Percentiles rank a stretch among this genome's conserved stretches.
phyloP scores from a whole-genome alignment of 2,797 vertebrate genomes.

The Tenualosa thibaudeaui region DNA sequence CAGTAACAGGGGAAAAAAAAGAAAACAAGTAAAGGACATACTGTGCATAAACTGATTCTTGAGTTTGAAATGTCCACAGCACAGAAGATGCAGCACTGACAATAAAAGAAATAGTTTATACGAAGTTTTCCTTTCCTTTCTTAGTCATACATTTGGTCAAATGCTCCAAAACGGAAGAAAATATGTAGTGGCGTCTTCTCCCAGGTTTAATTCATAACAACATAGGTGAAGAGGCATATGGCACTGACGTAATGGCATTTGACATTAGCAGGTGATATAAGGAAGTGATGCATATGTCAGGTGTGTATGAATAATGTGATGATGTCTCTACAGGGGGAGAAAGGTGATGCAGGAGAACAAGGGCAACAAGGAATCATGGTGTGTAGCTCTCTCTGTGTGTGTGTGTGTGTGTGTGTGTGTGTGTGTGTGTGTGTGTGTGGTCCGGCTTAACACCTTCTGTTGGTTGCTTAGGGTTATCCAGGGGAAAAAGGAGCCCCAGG shows the following conservation, averaged over 20 bases:
- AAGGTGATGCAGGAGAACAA: slow-evolving; percentile 70
- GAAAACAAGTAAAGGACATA: no score
- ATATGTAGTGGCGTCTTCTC: no score
- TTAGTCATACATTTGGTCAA: no score
- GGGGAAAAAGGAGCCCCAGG: slow-evolving; percentile 83
- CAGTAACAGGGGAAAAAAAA: no score
- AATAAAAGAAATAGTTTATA: no score
- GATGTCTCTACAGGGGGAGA: slow-evolving; percentile 68
- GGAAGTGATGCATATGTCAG: not conserved
- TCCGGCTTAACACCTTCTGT: not conserved
- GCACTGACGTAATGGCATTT: not conserved
- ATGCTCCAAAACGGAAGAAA: no score
- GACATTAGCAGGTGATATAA: not conserved
- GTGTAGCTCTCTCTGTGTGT: slow-evolving; percentile 29
- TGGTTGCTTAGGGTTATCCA: slow-evolving; percentile 75
- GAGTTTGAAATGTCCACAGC: no score
- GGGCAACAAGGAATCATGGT: slow-evolving; percentile 68
- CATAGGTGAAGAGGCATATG: not conserved
- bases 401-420: not conserved
- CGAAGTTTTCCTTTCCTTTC: no score
- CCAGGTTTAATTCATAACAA: not conserved
- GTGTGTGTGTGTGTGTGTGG: slow-evolving; percentile 2
- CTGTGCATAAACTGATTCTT: no score
- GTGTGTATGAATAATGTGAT: not conserved
- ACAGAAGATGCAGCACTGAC: no score